Base-by-base conservation (phyloP, 2,888 invertebrate species). In the Yponomeuta plumbellus region DNA sequence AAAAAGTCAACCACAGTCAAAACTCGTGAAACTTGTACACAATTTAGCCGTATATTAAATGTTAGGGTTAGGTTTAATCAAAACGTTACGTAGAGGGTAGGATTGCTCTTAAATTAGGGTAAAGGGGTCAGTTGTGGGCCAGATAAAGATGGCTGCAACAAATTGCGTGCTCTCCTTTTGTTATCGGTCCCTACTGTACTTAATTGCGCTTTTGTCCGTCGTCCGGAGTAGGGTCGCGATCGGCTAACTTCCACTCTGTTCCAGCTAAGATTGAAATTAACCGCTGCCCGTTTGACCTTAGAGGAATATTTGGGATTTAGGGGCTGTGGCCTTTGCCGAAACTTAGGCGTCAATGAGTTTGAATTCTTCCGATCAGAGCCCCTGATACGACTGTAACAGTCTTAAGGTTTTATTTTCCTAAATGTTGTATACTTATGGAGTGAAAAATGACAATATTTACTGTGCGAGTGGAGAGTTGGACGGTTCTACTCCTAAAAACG, bases 101-200 rank as follows among this genome's bases (percentile, higher is more conserved):
- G 76, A 76, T 75, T 74, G 73, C 79, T 79, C 80, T 80, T 83
- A 84, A 85, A 88, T 86, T 89, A 85, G 88, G 88, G 88, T 87
- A 88, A 89, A 89, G 85, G 84, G 90, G 90, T 91, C 90, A 89
- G 84, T 86, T 87, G 85, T 88, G 79, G 79, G 79, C 80, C 82
- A 82, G 83, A 86, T 88, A 88, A 86, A 90, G 88, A 88, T 86
- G 86, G 85, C 88, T 91, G 91, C 87, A 90, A 88, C 91, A 90
- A 90, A 90, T 89, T 86, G 88, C 86, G 80, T 78, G 80, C 85
- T 84, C 84, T 80, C 80, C 86, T 83, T 81, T 89, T 88, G 88
- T 89, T 87, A 87, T 81, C 83, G 80, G 80, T 76, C 88, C 86
- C 84, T 78, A 81, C 85, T 89, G 89, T 85, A 85, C 81, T 88